phyloP scores from a whole-genome alignment of 1,140 invertebrate species.

The Episyrphus balteatus region DNA sequence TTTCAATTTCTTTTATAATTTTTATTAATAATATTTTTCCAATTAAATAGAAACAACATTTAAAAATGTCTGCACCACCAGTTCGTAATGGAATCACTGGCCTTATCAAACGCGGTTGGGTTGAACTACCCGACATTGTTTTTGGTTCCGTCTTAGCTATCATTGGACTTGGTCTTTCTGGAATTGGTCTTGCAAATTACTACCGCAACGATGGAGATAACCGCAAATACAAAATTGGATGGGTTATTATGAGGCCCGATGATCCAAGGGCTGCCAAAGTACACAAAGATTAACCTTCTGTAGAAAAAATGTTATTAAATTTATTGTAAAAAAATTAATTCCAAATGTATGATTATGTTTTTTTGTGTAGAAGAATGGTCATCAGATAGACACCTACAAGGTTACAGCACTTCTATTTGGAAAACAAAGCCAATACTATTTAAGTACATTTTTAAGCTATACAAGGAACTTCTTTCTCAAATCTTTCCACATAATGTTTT shows the following conservation, averaged over 20 bases:
- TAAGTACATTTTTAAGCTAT: too few species aligned
- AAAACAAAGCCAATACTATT: too few species aligned
- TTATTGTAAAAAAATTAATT: too few species aligned
- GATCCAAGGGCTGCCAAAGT: conserved; percentile 46
- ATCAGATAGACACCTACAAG: too few species aligned
- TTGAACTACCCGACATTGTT: conserved; percentile 56
- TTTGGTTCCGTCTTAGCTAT: conserved; percentile 40
- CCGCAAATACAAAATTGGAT: conserved; percentile 45
- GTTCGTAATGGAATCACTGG: conserved; percentile 18
- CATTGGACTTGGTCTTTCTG: conserved; percentile 39
- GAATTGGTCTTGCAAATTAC: conserved; percentile 42
- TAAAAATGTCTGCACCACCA: conserved; percentile 24
- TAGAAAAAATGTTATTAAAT: too few species aligned
- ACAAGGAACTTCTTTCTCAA: too few species aligned
- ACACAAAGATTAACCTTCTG: conserved; percentile 27
- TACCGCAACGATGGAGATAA: conserved; percentile 51
- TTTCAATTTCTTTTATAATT: too few species aligned
- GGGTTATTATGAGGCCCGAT: conserved; percentile 49
- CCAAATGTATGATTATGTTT: too few species aligned
- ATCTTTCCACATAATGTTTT: too few species aligned
- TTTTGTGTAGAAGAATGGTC: too few species aligned
- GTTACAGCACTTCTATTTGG: too few species aligned
- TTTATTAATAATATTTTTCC: too few species aligned
- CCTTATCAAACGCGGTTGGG: conserved; percentile 44
- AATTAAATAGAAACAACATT: background rate